A percentile compares a stretch with the other conserved stretches of the same genome.
These are phyloP conservation scores for Crypturellus tataupa DNA, from an alignment of 2,797 vertebrate species.

Conservation along the genomic window DNA sequence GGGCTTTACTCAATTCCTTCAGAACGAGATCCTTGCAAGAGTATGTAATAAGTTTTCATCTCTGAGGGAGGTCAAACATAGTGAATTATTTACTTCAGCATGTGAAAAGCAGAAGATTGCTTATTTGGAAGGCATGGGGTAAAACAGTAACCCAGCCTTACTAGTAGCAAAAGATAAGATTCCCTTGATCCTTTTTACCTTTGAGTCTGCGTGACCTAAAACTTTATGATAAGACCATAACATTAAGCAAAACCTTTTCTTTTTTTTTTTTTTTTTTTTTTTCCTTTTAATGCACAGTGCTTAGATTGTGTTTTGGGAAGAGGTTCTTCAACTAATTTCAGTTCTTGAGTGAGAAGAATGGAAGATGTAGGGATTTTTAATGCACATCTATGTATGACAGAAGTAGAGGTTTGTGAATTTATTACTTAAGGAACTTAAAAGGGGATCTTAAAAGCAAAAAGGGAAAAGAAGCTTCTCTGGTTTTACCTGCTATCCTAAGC, in stretches of 20 bases:
- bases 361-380: neutral
- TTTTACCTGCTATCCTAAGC: neutral
- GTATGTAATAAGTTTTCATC: constrained; percentile 36
- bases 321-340: neutral
- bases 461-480: neutral
- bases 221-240: neutral
- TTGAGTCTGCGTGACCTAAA: neutral
- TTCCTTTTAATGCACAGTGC: neutral
- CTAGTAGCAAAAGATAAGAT: constrained; percentile 25
- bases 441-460: neutral
- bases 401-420: neutral
- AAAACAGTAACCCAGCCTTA: neutral
- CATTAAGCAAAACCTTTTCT: neutral
- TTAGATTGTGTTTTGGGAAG: neutral
- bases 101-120: neutral
- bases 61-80: constrained; percentile 29
- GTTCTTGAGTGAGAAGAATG: neutral
- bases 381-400: neutral
- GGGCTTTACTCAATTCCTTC: constrained; percentile 50
- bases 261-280: neutral
- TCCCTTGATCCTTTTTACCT: neutral
- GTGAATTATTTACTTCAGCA: constrained; percentile 50
- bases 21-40: constrained; percentile 11
- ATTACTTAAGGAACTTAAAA: neutral
- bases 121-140: constrained; percentile 26